Evolutionary conservation across 2,797 vertebrate species (phyloP).

Genomic region (Melanogrammus aeglefinus): DNA sequence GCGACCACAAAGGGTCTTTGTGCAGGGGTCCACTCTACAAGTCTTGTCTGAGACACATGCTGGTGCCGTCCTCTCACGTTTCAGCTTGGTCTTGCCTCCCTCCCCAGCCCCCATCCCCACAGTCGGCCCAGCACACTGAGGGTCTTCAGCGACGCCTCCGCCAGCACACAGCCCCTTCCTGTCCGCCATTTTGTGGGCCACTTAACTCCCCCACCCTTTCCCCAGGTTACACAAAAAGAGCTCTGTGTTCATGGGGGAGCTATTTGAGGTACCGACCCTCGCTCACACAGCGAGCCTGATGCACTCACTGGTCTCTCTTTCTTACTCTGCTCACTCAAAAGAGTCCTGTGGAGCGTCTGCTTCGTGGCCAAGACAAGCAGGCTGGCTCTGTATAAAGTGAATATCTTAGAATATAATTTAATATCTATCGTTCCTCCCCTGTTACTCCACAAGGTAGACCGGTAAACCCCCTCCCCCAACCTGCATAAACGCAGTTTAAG

Average conservation of each 20-base stretch:
- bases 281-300: conserved; percentile 55
- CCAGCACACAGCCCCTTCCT: conserved; percentile 33
- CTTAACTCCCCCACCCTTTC: not conserved
- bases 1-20: not conserved
- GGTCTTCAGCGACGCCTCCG: conserved; percentile 41
- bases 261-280: conserved; percentile 34
- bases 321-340: not conserved
- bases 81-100: not conserved
- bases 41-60: not conserved
- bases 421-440: conserved; percentile 1
- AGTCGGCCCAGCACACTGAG: conserved; percentile 44
- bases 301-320: conserved; percentile 32
- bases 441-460: not conserved
- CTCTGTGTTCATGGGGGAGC: conserved; percentile 68
- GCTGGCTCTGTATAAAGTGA: conserved; percentile 28
- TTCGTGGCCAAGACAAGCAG: conserved; percentile 51
- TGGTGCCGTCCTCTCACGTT: not conserved
- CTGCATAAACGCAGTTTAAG: not conserved
- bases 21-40: not conserved
- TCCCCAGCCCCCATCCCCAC: not conserved
- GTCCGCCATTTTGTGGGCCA: conserved; percentile 35
- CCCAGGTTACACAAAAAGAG: conserved; percentile 61
- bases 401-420: conserved; percentile 25
- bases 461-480: not conserved
- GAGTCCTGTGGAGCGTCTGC: conserved; percentile 11